phyloP scores from a whole-genome alignment of 1,140 invertebrate genomes.

The Sycophaga agraensis region DNA sequence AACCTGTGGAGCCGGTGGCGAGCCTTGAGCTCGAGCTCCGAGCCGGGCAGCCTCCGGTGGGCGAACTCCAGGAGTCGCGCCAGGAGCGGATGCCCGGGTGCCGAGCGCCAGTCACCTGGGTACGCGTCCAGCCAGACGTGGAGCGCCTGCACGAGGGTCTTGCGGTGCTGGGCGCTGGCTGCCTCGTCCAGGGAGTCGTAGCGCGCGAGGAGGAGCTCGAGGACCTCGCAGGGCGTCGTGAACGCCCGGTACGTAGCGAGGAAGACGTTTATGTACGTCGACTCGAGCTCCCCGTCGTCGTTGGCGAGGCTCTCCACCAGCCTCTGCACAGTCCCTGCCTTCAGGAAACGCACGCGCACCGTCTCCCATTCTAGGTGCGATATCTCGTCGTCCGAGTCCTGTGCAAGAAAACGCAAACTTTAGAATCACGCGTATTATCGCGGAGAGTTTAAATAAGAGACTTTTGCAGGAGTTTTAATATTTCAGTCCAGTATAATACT shows the following conservation, averaged over 20 bases:
- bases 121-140: slow-evolving; percentile 97
- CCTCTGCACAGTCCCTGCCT: slow-evolving; percentile 91
- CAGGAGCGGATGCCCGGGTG: slow-evolving; percentile 81
- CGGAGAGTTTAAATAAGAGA: too few relatives aligned
- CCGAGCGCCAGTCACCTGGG: slow-evolving; percentile 92
- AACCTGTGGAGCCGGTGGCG: slow-evolving; percentile 66
- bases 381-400: slow-evolving; percentile 86
- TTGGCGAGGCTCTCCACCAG: slow-evolving; percentile 90
- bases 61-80: slow-evolving; percentile 82
- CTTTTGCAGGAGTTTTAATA: too few relatives aligned
- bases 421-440: too few relatives aligned
- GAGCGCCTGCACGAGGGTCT: slow-evolving; percentile 83
- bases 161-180: slow-evolving; percentile 68
- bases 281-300: slow-evolving; percentile 93
- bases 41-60: slow-evolving; percentile 74
- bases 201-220: slow-evolving; percentile 77
- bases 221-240: slow-evolving; percentile 76
- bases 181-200: slow-evolving; percentile 69
- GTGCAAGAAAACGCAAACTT: too few relatives aligned
- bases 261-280: slow-evolving; percentile 97
- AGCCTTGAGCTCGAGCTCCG: slow-evolving; percentile 79
- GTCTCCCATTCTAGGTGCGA: slow-evolving; percentile 99
- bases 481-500: too few relatives aligned
- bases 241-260: slow-evolving; percentile 92
- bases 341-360: slow-evolving; percentile 91